Base-by-base conservation (phyloP, 2,888 invertebrate genomes). In the Galerucella nymphaeae region DNA sequence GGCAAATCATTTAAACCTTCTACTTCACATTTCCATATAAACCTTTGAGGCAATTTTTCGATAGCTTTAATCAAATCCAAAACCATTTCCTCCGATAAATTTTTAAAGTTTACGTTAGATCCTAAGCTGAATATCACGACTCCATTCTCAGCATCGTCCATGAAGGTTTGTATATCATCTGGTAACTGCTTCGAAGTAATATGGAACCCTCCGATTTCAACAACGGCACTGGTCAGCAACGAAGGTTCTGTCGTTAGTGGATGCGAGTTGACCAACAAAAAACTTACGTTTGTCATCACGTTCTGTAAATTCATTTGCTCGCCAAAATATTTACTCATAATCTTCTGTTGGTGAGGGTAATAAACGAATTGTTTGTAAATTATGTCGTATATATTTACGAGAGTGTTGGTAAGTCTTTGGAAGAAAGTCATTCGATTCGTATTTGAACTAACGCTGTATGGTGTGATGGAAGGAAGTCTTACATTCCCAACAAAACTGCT, bases 151-250 rank as follows among this genome's bases (percentile, higher is more conserved):
- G 86, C 82, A 16, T 79, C 78, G 66, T 87, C 85, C 74, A 87
- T 68, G 74, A 84, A 85, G 13, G 73, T 50, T 78, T 85, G 77
- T 8, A 87, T 71, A 55, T 86, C 83, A 82, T 84, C 70, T 10
- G 78, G 77, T 30, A 81, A 62, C 68, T 66, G 66, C 14, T 70
- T 75, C 9, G 73, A 45, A 18, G 65, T 72, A 48, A 84, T 76
- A 55, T 91, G 90, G 58, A 88, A 79, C 48, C 91, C 90, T 13
- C 90, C 91, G 61, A 91, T 86, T 80, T 90, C 90, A 2, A 90
- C 82, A 69, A 89, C 85, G 78, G 89, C 89, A 0, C 89, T 89
- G 1, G 89, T 84, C 55, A 88, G 84, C 0, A 90, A 88, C 5
- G 84, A 80, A 1, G 89, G 85, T 10, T 84, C 79, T 41, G 88